These are phyloP conservation scores for Gibbula magus DNA, from an alignment of 2,888 invertebrate genomes.

Conservation along the genomic window DNA sequence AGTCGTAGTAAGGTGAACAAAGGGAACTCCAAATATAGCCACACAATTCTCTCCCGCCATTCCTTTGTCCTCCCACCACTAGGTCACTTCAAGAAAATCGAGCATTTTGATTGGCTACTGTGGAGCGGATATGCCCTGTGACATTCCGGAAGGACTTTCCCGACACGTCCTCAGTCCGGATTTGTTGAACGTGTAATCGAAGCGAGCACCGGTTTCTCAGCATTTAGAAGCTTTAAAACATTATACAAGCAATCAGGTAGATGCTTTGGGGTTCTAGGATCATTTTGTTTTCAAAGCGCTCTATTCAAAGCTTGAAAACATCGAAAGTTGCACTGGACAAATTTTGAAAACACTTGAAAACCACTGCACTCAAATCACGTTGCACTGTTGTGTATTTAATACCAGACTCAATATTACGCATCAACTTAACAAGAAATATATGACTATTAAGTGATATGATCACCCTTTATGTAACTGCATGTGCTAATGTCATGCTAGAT, in stretches of 20 bases:
- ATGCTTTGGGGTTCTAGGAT: not conserved
- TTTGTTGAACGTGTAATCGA: not conserved
- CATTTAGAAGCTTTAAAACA: not conserved
- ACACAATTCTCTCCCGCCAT: slow-evolving; percentile 20
- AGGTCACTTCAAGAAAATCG: slow-evolving; percentile 1
- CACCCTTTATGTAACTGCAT: too few relatives aligned
- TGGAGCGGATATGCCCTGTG: not conserved
- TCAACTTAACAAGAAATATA: too few relatives aligned
- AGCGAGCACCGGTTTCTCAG: not conserved
- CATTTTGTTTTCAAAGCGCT: too few relatives aligned
- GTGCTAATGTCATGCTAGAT: too few relatives aligned
- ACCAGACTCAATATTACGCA: too few relatives aligned
- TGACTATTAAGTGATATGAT: too few relatives aligned
- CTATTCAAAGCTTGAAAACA: too few relatives aligned
- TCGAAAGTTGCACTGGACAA: too few relatives aligned
- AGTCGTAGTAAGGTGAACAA: slow-evolving; percentile 29
- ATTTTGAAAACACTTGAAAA: too few relatives aligned
- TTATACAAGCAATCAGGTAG: not conserved
- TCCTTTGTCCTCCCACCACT: slow-evolving; percentile 22
- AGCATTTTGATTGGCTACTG: slow-evolving; percentile 3
- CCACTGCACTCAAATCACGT: too few relatives aligned
- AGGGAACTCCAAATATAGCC: slow-evolving; percentile 21
- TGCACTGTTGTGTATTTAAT: too few relatives aligned
- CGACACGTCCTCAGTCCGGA: slow-evolving; percentile 9
- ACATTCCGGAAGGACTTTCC: not conserved